These are phyloP conservation scores for Spondyliosoma cantharus DNA, from an alignment of 2,797 vertebrate species.

Conservation along the genomic window DNA sequence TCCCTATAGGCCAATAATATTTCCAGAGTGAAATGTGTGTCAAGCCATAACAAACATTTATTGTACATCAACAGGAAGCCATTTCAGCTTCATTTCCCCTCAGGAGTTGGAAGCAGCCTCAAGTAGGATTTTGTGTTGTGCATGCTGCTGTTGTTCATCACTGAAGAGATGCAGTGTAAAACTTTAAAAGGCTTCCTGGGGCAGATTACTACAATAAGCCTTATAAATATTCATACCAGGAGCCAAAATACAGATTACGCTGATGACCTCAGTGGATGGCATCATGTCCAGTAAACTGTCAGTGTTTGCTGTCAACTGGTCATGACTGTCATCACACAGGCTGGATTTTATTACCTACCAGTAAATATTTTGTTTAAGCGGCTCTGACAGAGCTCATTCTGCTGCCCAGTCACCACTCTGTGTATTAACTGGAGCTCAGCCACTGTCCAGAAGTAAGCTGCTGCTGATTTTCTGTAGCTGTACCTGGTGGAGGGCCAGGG, in stretches of 20 bases:
- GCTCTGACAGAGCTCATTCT: slow-evolving; percentile 61
- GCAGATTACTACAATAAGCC: slow-evolving; percentile 38
- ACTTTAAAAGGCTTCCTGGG: slow-evolving; percentile 52
- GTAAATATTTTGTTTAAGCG: slow-evolving; percentile 74
- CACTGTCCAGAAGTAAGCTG: slow-evolving; percentile 40
- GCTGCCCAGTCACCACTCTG: slow-evolving; percentile 66
- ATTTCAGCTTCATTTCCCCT: slow-evolving; percentile 48
- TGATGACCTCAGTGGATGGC: slow-evolving; percentile 38
- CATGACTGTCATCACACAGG: slow-evolving; percentile 28
- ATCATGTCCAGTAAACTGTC: slow-evolving; percentile 57
- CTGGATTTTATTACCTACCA: slow-evolving; percentile 64
- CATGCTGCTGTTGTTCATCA: slow-evolving; percentile 33
- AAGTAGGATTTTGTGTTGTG: slow-evolving; percentile 32
- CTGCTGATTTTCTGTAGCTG: slow-evolving; percentile 42
- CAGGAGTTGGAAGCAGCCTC: slow-evolving; percentile 48
- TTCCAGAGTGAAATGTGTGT: slow-evolving; percentile 37
- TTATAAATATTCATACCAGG: slow-evolving; percentile 48
- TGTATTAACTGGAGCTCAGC: slow-evolving; percentile 66
- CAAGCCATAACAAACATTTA: slow-evolving; percentile 54
- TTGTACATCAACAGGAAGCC: slow-evolving; percentile 64
- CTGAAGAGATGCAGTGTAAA: slow-evolving; percentile 52
- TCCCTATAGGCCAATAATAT: slow-evolving; percentile 18
- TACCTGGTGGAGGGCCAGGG: slow-evolving; percentile 30
- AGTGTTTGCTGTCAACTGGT: slow-evolving; percentile 46
- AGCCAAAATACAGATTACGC: slow-evolving; percentile 46